These are phyloP conservation scores for Nowickia ferox DNA, from an alignment of 2,888 invertebrate genomes.

Conservation along the genomic window DNA sequence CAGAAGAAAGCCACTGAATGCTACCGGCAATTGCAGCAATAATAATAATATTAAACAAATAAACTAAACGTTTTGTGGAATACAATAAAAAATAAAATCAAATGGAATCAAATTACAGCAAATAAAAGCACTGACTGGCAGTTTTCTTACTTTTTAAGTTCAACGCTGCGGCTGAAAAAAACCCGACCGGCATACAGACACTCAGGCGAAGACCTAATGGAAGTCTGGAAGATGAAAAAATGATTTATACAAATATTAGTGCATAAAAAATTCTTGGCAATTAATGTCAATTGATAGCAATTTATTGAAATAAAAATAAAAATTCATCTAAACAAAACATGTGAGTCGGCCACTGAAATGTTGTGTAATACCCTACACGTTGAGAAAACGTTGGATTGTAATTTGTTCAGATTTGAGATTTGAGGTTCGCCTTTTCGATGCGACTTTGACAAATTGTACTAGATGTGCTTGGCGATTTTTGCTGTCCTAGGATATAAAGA, in stretches of 20 bases:
- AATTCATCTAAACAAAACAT: conserved; percentile 26
- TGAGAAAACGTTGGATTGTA: not conserved
- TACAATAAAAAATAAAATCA: not conserved
- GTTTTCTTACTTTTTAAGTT: not conserved
- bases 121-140: conserved; percentile 11
- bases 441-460: too few relatives aligned
- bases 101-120: conserved; percentile 58
- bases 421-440: too few relatives aligned
- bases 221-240: conserved; percentile 16
- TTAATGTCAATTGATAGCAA: conserved; percentile 73
- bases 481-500: too few relatives aligned
- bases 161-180: not conserved
- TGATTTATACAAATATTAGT: conserved; percentile 2
- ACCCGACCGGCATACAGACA: conserved; percentile 4
- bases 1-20: conserved; percentile 37
- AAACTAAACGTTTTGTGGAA: conserved; percentile 11
- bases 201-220: not conserved
- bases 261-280: conserved; percentile 61
- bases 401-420: not conserved
- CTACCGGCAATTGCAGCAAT: conserved; percentile 8
- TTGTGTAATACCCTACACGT: conserved; percentile 12
- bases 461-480: too few relatives aligned
- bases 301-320: conserved; percentile 55
- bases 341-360: not conserved
- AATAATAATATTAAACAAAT: conserved; percentile 26